Evolutionary conservation across 2,113 vertebrate species (phyloP), one percentile per base, ranked within the genome.

Genomic region (Gyps fulvus): DNA sequence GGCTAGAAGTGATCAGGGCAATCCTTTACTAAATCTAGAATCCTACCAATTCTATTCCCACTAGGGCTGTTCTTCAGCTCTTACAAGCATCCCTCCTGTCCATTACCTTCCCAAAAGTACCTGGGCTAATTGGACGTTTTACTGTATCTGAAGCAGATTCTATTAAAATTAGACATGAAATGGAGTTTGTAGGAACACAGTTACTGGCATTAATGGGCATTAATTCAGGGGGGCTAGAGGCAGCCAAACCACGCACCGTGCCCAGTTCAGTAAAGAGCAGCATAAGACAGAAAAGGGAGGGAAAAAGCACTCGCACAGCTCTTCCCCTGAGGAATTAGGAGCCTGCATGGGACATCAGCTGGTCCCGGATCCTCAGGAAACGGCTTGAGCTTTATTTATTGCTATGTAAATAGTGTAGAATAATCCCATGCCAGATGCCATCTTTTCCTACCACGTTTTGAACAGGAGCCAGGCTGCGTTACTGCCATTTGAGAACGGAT

Each of bases 161-260:
- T 58, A 36, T 76, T 79, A 66, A 58, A 79, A 79, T 65, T 15
- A 92, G 63, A 87, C 57, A 69, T 32, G 61, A 87, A 91, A 85
- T 31, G n/a, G 80, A 61, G 45, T 89, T 83, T 57, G 50, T 59
- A 90, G 69, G 34, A 78, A 84, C 7, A 6, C 11, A 40, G 26
- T 80, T 92, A 63, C 43, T 52, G 43, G 22, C 31, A n/a, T 90
- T 61, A 93, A 52, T 12, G 29, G 45, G 4, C 25, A 62, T 58
- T 70, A 54, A 83, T 83, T 47, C 38, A 1, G 14, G 8, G 23
- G 14, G 40, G 21, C 9, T 71, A 36, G 72, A 83, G 52, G 62
- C 47, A 89, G 65, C 29, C 36, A 43, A 93, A 47, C 59, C 55
- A 62, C 1, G 0, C 32, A 15, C 9, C 0, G 0, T 83, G 50